Evolutionary conservation across 2,888 invertebrate genomes (phyloP).

Genomic region (Ochlodes sylvanus): DNA sequence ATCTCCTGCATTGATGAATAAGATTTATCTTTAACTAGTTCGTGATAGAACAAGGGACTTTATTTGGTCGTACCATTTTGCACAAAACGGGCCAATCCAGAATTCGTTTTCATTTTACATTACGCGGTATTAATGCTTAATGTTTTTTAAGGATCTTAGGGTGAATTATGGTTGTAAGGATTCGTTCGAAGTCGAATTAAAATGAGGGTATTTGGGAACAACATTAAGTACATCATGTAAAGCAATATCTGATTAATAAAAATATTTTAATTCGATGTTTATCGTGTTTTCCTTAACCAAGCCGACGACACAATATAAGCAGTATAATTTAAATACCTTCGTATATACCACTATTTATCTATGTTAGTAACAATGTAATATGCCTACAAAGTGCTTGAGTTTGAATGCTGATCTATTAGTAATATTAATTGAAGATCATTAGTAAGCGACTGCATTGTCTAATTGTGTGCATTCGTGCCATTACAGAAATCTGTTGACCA

Average conservation of each 20-base stretch:
- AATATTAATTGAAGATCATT: no score
- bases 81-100: slow-evolving; percentile 24
- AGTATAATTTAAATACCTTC: no score
- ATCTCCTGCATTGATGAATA: no score
- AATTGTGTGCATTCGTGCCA: no score
- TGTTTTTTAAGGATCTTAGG: slow-evolving; percentile 31
- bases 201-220: slow-evolving; percentile 11
- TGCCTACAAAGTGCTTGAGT: no score
- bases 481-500: no score
- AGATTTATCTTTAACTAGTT: neutral
- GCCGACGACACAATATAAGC: no score
- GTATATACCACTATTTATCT: no score
- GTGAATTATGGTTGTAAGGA: slow-evolving; percentile 32
- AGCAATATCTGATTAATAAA: neutral
- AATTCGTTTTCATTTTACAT: slow-evolving; percentile 33
- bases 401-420: no score
- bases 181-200: slow-evolving; percentile 26
- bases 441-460: no score
- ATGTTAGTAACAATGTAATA: no score
- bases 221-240: slow-evolving; percentile 8
- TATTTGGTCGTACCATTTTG: slow-evolving; percentile 55
- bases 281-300: neutral
- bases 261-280: neutral
- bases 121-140: slow-evolving; percentile 27
- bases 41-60: slow-evolving; percentile 38